A percentile compares a stretch with the other conserved stretches of the same genome.
These are phyloP conservation scores for Drosophila cardini DNA, from an alignment of 1,140 invertebrate genomes.

Conservation along the genomic window DNA sequence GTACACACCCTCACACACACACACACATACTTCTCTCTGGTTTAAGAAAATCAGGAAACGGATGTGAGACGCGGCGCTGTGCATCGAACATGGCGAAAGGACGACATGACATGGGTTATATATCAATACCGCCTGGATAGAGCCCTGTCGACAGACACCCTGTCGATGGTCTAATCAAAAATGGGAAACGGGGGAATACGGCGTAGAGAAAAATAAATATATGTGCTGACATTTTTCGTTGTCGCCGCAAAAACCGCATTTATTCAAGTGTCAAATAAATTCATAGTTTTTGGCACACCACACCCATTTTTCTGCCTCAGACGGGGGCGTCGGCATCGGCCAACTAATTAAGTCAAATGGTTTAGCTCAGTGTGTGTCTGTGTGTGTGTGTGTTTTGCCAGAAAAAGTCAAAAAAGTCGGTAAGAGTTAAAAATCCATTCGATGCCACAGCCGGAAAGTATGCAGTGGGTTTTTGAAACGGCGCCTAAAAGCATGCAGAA, in stretches of 20 bases:
- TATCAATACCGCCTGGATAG: conserved; percentile 55
- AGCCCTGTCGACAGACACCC: conserved; percentile 3
- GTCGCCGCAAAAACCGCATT: conserved; percentile 80
- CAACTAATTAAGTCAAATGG: conserved; percentile 83
- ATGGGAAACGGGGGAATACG: conserved; percentile 29
- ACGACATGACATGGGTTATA: conserved; percentile 63
- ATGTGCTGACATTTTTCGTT: conserved; percentile 76
- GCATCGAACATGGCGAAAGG: conserved; percentile 69
- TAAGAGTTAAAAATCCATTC: conserved; percentile 38
- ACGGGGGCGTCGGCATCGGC: conserved; percentile 51
- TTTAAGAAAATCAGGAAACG: conserved; percentile 75
- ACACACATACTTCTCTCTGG: conserved; percentile 6
- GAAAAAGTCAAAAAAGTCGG: conserved; percentile 45
- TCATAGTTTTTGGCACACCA: conserved; percentile 67
- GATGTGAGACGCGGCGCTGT: conserved; percentile 71
- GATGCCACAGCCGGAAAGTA: conserved; percentile 48
- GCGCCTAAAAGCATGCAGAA: conserved; percentile 38
- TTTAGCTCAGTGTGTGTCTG: conserved; percentile 7
- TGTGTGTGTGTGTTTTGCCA: conserved; percentile 27
- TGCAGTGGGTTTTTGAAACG: conserved; percentile 52
- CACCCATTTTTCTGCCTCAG: not conserved
- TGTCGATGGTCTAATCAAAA: conserved; percentile 20
- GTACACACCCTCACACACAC: conserved; percentile 34
- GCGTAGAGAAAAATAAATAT: conserved; percentile 63
- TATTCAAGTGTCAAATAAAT: conserved; percentile 84